Evolutionary conservation across 2,888 invertebrate genomes (phyloP), one percentile per base, ranked within the genome.

Genomic region (Philaethria dido): DNA sequence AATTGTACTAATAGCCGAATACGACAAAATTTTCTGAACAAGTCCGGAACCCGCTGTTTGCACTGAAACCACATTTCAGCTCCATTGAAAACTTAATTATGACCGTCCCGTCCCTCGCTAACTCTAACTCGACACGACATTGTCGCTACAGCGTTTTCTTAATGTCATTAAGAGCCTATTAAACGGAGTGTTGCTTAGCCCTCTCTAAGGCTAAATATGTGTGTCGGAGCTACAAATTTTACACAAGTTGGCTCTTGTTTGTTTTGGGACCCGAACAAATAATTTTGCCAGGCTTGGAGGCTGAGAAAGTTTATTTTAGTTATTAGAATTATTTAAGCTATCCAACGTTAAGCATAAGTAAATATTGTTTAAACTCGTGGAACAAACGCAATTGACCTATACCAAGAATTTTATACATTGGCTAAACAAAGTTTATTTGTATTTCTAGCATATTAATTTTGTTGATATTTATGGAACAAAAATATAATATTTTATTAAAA

Each of bases 1-100:
- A 62, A 61, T 57, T 9, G 8, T n/a, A n/a, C 39, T 57, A 22
- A 57, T 39, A n/a, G 14, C n/a, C 20, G n/a, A 4, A 39, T 42
- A 39, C n/a, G 20, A 22, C 2, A 6, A 42, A 20, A n/a, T 57
- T 39, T 57, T 39, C 42, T 60, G 60, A 13, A 72, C 77, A 74
- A 80, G 79, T 78, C 81, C 76, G 77, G 77, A 77, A 75, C 69
- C 74, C 74, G 69, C 75, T 85, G 82, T 85, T 85, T 84, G 78
- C 80, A 75, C 75, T 78, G 74, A 80, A 85, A 83, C 85, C 85
- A 80, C 84, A 84, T 86, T 86, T 84, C 81, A 79, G 80, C 80
- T 81, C 76, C 79, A 82, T 83, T 82, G 82, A 81, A 88, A 90
- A 88, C 83, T 86, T 84, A 86, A 87, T 87, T 88, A 87, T 78